Base-by-base conservation (phyloP, 2,888 invertebrate species). In the Leptinotarsa haldemani region DNA sequence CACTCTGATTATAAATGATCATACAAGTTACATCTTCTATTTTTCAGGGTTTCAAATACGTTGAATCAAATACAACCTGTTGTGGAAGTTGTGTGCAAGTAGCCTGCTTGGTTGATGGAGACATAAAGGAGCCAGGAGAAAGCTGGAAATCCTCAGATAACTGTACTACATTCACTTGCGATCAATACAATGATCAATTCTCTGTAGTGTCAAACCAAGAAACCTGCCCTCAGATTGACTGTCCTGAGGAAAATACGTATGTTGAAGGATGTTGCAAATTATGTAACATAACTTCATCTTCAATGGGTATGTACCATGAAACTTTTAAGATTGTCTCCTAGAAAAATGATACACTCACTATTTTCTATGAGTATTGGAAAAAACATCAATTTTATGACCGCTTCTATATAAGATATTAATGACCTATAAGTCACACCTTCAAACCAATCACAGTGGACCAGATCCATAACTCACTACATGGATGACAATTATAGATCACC, bases 191-290 rank as follows among this genome's bases (percentile, higher is more conserved):
- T 65, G 89, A 88, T 1, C 88, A 91, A 79, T 86, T 93, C 73
- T 78, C 83, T 2, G 84, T 87, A 2, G 79, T 83, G 0, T 84
- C 83, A 15, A 79, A 82, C 46, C 84, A 85, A 68, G 88, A 90
- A 80, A 83, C 89, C 1, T 95, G 95, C 82, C 92, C 93, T 1
- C 90, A 91, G 85, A 87, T 90, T 0, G 83, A 87, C 61, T 68
- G 61, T 52, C 88, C 90, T 0, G 86, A 88, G 0, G 88, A 90
- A 25, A 85, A 90, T 75, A 81, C 91, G 20, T 90, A 91, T 80
- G 85, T 87, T 16, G 91, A 92, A 40, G 92, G 92, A 66, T 95
- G 95, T 85, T 95, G 95, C 81, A 87, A 90, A 47, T 85, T 88
- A 65, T 95, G 95, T 84, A 90, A 90, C 76, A 82, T 88, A 30